Conservation (phyloP, 2,888 invertebrate genomes). For the Piscicola geometra region DNA sequence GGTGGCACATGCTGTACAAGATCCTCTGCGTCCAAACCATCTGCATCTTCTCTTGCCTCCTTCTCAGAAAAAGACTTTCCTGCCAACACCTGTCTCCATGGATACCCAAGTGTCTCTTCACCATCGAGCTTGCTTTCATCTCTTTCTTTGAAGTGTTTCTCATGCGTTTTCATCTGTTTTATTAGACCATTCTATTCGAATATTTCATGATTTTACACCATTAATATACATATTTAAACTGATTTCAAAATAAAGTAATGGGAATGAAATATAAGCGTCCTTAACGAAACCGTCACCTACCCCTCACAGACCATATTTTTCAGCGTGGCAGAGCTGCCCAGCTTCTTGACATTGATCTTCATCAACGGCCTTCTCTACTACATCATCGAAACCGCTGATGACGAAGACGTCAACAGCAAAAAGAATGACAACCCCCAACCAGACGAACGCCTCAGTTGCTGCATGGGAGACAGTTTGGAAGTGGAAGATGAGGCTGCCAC, state of each 20-base stretch:
- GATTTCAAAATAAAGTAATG: too few relatives aligned
- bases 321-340: neutral
- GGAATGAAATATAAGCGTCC: too few relatives aligned
- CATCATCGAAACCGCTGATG: neutral
- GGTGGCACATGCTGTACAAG: neutral
- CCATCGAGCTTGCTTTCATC: too few relatives aligned
- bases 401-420: neutral
- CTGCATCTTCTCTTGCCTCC: neutral
- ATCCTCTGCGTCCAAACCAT: neutral
- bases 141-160: neutral
- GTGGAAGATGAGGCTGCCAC: neutral
- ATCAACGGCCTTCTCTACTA: conserved; percentile 8
- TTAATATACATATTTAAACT: too few relatives aligned
- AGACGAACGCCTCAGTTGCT: too few relatives aligned
- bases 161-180: neutral
- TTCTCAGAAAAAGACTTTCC: neutral
- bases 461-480: neutral
- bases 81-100: neutral
- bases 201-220: too few relatives aligned
- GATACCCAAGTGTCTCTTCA: neutral
- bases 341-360: neutral
- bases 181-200: too few relatives aligned
- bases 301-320: neutral
- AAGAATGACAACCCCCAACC: neutral
- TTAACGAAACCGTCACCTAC: too few relatives aligned